phyloP scores from a whole-genome alignment of 2,113 vertebrate genomes.

The Engystomops pustulosus region DNA sequence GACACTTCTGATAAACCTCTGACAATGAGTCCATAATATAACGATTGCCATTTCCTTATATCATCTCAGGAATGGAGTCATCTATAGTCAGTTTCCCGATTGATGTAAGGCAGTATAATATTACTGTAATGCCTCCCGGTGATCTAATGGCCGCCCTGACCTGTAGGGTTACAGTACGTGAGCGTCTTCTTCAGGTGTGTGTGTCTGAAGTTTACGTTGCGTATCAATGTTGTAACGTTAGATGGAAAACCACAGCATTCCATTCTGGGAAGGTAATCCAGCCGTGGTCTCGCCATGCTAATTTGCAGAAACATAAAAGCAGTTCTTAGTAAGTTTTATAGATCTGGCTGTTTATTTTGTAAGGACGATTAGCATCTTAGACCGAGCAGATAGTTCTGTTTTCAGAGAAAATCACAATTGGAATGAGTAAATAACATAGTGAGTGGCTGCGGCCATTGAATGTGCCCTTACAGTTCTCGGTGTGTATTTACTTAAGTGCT shows the following conservation, averaged over 20 bases:
- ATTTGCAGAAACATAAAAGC: conserved; percentile 6
- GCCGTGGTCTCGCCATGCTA: not conserved
- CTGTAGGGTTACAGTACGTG: not conserved
- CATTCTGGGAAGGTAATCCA: conserved; percentile 12
- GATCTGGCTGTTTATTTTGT: not conserved
- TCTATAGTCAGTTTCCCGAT: not conserved
- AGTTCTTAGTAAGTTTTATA: not conserved
- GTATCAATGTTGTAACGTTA: not conserved
- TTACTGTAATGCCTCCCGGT: no score
- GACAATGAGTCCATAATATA: no score
- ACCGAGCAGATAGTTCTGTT: not conserved
- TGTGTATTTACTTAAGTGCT: not conserved
- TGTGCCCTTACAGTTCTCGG: not conserved
- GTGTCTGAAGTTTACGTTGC: not conserved
- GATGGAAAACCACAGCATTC: conserved; percentile 45
- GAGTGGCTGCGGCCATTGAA: not conserved
- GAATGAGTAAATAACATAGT: not conserved
- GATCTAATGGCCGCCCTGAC: no score
- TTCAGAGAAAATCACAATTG: not conserved
- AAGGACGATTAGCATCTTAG: not conserved
- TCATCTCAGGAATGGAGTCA: no score
- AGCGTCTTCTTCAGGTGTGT: conserved; percentile 16
- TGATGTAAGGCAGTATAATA: not conserved
- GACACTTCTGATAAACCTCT: no score
- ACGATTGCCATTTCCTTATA: no score